These are phyloP conservation scores for Tragulus kanchil DNA, from an alignment of 2,113 vertebrate genomes.

Conservation along the genomic window DNA sequence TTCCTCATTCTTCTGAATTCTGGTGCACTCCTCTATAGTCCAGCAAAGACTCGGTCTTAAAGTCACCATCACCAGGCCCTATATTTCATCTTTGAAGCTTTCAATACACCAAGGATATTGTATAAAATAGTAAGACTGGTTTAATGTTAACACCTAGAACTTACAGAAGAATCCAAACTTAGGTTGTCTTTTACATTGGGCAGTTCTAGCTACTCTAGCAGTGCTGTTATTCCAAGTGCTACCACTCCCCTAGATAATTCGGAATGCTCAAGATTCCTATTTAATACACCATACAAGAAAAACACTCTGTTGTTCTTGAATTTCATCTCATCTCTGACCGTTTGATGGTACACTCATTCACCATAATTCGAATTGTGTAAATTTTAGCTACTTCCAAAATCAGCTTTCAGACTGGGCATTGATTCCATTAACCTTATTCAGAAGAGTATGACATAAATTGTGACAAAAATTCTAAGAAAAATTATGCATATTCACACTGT, in stretches of 20 bases:
- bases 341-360: background rate
- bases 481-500: background rate
- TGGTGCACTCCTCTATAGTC: background rate
- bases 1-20: background rate
- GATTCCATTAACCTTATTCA: background rate
- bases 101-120: background rate
- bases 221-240: background rate
- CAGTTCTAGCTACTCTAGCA: background rate
- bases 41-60: background rate
- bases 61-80: background rate
- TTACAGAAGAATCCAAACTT: background rate
- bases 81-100: background rate
- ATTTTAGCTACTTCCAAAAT: conserved; percentile 7
- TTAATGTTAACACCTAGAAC: background rate
- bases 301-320: background rate
- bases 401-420: background rate
- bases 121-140: background rate
- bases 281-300: background rate
- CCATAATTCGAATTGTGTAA: background rate
- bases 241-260: background rate
- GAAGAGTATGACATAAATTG: background rate
- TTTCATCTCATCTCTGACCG: background rate
- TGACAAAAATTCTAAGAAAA: conserved; percentile 5
- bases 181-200: background rate
- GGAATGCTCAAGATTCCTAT: background rate